Conservation (phyloP, 2,888 invertebrate genomes). For the Ceramica pisi region DNA sequence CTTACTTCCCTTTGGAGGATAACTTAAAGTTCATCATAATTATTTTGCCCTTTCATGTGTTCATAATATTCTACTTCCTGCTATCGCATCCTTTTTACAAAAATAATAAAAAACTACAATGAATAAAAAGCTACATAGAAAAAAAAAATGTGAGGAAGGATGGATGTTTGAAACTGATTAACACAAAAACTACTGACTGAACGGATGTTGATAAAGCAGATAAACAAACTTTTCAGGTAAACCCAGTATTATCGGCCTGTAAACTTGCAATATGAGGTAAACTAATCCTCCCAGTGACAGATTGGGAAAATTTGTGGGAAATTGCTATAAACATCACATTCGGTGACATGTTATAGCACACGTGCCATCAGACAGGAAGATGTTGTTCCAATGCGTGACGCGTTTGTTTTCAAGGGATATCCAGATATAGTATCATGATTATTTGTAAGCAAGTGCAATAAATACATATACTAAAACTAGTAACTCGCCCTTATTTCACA, state of each 20-base stretch:
- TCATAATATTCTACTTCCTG: too few species aligned
- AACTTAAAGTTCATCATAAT: too few species aligned
- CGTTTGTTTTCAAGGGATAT: background rate
- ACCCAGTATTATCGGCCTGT: background rate
- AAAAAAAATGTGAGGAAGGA: background rate
- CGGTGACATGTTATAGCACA: background rate
- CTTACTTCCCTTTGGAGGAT: too few species aligned
- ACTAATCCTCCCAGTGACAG: background rate
- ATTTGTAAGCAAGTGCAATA: background rate
- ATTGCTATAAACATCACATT: background rate
- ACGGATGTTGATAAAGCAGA: too few species aligned
- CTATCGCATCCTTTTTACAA: too few species aligned
- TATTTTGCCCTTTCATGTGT: too few species aligned
- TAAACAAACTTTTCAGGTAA: background rate
- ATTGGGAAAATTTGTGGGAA: slow-evolving; percentile 4
- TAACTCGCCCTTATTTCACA: background rate
- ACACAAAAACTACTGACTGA: too few species aligned
- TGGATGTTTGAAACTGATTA: too few species aligned
- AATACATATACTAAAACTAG: background rate
- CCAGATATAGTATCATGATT: background rate
- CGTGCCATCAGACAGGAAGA: background rate
- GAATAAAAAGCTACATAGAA: too few species aligned
- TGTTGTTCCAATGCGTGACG: background rate
- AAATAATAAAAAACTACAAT: too few species aligned
- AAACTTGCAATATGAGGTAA: background rate